A percentile compares a stretch with the other conserved stretches of the same genome.
Evolutionary conservation across 2,797 vertebrate genomes (phyloP).

Genomic region (Petrocephalus sullivani): DNA sequence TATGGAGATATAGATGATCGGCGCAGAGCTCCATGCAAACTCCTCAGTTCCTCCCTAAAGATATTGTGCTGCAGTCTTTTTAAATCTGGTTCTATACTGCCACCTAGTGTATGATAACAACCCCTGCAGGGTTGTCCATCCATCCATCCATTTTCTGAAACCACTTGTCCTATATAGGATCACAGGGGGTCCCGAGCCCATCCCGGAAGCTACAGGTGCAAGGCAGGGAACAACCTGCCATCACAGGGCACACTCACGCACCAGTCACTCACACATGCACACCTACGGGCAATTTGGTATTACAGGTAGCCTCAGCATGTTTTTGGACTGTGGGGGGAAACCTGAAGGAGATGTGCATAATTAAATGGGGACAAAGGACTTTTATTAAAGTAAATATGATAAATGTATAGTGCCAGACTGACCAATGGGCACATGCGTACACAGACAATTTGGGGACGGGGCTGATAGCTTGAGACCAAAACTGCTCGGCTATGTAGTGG

Average conservation of each 20-base stretch:
- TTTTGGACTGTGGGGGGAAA: no score
- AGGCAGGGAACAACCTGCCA: no score
- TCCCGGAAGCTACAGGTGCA: no score
- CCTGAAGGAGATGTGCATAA: no score
- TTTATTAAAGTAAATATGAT: background rate
- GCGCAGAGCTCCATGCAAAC: background rate
- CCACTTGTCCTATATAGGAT: no score
- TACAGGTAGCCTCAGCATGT: no score
- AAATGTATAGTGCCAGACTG: background rate
- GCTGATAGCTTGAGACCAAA: background rate
- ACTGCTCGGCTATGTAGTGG: background rate
- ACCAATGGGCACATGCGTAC: background rate
- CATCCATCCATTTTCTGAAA: no score
- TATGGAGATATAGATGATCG: background rate
- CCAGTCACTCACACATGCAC: no score
- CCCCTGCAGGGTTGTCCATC: background rate
- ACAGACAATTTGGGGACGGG: background rate
- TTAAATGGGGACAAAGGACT: background rate
- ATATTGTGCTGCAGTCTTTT: background rate
- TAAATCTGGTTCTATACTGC: slow-evolving; percentile 13
- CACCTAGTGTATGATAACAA: slow-evolving; percentile 11
- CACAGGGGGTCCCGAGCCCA: no score
- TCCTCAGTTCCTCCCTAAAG: no score
- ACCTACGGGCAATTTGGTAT: no score
- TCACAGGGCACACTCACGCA: no score